Conservation (phyloP, 2,797 vertebrate genomes). For the Peromyscus nudipes region DNA sequence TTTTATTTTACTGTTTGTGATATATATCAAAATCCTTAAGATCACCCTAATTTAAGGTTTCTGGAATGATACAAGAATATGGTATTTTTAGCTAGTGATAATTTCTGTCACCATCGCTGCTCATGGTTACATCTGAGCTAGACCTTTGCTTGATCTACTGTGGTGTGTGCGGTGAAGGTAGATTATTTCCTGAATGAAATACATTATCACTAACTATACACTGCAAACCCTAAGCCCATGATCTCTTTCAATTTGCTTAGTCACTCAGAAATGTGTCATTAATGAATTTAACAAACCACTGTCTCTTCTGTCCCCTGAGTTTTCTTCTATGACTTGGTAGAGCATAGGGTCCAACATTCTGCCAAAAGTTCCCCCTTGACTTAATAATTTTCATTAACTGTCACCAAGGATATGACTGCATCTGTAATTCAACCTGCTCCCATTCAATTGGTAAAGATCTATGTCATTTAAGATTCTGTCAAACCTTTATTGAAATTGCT, state of each 20-base stretch:
- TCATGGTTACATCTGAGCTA: neutral
- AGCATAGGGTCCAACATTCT: neutral
- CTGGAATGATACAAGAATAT: neutral
- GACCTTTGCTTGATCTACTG: neutral
- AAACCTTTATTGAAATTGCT: neutral
- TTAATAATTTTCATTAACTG: neutral
- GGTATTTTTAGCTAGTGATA: neutral
- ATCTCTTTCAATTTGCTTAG: neutral
- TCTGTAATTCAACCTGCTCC: neutral
- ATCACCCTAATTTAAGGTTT: neutral
- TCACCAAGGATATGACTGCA: neutral
- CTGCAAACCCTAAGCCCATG: neutral
- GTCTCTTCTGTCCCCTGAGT: neutral
- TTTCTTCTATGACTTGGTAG: neutral
- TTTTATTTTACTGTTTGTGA: neutral
- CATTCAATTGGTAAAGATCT: neutral
- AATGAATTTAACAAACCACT: neutral
- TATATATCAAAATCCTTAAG: neutral
- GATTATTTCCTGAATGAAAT: neutral
- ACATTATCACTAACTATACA: neutral
- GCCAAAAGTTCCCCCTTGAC: neutral
- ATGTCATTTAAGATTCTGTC: neutral
- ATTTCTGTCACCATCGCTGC: neutral
- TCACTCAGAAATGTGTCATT: neutral
- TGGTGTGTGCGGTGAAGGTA: neutral